Conservation (phyloP, 2,113 vertebrate species). For the Tenebrosternarchus preto region DNA sequence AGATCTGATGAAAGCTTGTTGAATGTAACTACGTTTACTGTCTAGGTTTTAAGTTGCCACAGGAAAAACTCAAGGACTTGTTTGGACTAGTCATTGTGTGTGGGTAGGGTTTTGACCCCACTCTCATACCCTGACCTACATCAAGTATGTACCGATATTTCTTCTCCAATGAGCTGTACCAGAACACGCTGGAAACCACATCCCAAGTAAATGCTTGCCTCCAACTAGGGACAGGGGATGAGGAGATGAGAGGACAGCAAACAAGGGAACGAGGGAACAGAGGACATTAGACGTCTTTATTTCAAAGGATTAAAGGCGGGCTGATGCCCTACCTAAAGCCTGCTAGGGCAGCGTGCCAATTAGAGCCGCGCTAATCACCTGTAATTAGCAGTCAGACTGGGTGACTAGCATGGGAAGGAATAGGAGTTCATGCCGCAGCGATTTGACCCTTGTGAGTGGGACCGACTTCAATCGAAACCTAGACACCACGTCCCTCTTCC, state of each 20-base stretch:
- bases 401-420: constrained; percentile 30
- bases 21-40: no score
- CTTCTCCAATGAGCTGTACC: constrained; percentile 22
- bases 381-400: constrained; percentile 33
- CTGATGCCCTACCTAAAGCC: constrained; percentile 48
- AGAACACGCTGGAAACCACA: constrained; percentile 14
- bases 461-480: constrained; percentile 13
- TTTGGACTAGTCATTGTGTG: no score
- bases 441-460: constrained; percentile 24
- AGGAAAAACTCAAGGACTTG: no score
- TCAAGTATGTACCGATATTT: not conserved
- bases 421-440: constrained; percentile 11
- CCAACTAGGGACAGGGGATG: no score
- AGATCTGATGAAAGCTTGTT: no score
- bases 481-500: not conserved
- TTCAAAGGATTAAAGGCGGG: no score
- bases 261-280: no score
- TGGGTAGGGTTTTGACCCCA: no score
- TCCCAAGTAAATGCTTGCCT: not conserved
- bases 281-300: constrained; percentile 47
- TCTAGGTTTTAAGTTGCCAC: no score
- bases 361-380: constrained; percentile 37
- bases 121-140: no score
- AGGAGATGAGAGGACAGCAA: no score
- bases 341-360: constrained; percentile 36